Evolutionary conservation across 2,888 invertebrate genomes (phyloP), one percentile per base, ranked within the genome.

Genomic region (Noctua fimbriata): DNA sequence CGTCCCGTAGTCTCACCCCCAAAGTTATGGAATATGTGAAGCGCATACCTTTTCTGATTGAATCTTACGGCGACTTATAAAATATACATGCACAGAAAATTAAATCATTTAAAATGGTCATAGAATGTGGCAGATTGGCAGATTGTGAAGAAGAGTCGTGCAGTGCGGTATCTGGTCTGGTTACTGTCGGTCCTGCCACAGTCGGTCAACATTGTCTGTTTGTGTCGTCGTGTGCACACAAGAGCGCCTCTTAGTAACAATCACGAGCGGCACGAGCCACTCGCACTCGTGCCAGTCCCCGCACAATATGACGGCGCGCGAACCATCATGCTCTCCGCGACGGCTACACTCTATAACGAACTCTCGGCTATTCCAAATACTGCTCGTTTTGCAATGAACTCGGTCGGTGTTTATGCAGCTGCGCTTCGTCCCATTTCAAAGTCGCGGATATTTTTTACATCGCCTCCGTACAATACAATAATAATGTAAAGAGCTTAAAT

Each of bases 401-500:
- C 44, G 32, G 7, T 12, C 67, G 28, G 14, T 92, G 89, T 92
- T 92, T 91, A 88, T 87, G 88, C 92, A 92, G 92, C 92, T 89
- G 89, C 79, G 69, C 65, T 63, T 84, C 73, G 78, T 85, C 88
- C 84, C 86, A 74, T 32, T 75, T 63, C 55, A 60, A 73, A 58
- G n/a, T 71, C 81, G 81, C 82, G 55, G 75, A 69, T 71, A 73
- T 83, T 89, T 83, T 86, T 90, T 86, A 79, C 82, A 82, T 90
- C 93, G 90, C 92, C 91, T 91, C 90, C 81, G 89, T 79, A 95
- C 94, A 95, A 94, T 93, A 88, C 90, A 92, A 93, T 92, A 93
- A 94, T 94, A 93, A 91, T 94, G 93, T 95, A 93, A 94, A 93
- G 92, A 93, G 95, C 93, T 95, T 95, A 94, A 95, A 93, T 90